These are phyloP conservation scores for Myrmecobius fasciatus DNA, from an alignment of 2,113 vertebrate species.

Conservation along the genomic window DNA sequence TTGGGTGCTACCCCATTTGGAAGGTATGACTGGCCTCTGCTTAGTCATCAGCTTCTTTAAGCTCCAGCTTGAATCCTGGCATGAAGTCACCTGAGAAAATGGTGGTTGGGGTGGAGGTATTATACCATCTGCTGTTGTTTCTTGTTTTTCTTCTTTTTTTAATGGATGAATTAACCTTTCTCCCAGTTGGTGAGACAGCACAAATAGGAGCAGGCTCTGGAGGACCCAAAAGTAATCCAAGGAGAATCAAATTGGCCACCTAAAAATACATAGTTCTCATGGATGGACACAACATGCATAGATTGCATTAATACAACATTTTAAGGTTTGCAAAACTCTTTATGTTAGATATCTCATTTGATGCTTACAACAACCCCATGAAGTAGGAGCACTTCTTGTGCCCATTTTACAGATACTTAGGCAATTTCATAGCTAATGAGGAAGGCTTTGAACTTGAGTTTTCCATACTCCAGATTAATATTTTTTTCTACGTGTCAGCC, in stretches of 20 bases:
- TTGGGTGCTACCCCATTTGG: not conserved
- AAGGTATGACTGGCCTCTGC: conserved; percentile 5
- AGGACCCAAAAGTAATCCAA: conserved; percentile 22
- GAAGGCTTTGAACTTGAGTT: not conserved
- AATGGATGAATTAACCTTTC: conserved; percentile 47
- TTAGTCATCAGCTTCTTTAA: conserved; percentile 15
- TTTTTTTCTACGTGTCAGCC: not conserved
- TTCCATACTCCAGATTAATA: not conserved
- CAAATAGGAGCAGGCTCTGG: conserved; percentile 12
- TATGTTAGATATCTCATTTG: not conserved
- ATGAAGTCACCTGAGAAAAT: not conserved
- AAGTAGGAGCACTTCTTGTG: not conserved
- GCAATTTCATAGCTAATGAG: not conserved
- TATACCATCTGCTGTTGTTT: not conserved
- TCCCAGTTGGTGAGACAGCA: conserved; percentile 44
- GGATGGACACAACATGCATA: not conserved
- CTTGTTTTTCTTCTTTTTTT: not conserved
- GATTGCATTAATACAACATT: not conserved
- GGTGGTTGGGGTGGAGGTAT: too few species aligned
- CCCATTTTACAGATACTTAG: not conserved
- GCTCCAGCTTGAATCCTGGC: conserved; percentile 10
- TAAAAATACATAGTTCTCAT: not conserved
- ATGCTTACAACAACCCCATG: not conserved
- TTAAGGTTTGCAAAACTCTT: not conserved
- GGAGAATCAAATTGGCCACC: conserved; percentile 18